Evolutionary conservation across 2,797 vertebrate species (phyloP), one percentile per base, ranked within the genome.

Genomic region (Sebastes matsubarae): DNA sequence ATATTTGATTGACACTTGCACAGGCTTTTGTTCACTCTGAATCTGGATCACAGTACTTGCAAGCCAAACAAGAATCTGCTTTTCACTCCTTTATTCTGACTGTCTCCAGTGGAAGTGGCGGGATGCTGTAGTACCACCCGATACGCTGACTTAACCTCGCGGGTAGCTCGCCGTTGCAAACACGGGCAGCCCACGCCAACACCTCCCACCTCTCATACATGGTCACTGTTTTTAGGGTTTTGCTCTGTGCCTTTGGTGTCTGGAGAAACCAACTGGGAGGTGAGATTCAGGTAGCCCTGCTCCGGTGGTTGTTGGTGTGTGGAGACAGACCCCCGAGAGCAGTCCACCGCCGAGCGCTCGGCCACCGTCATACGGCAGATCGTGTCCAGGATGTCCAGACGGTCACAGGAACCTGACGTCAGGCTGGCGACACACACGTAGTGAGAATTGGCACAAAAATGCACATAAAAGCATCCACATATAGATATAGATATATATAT

Each of bases 221-320:
- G 87, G 11, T 95, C 89, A 3, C 80, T 73, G 84, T 70, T 84
- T 63, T 85, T 85, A 30, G 78, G 69, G 66, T 79, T 89, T n/a
- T 89, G 89, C 32, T 93, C 89, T 22, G 27, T 74, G 60, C 87
- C 89, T 77, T 80, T 88, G 59, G 79, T 52, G 34, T 77, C 77
- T 10, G 81, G 81, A 57, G 86, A 92, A 79, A 93, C 93, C 63
- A 93, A 12, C 0, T 95, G 94, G 0, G 94, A 97, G 20, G 94
- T 94, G 55, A 98, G 86, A 0, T 97, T 97, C 81, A 97, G 92
- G 93, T 97, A 97, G 66, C 97, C 94, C 0, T 96, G 93, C 88
- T 98, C 96, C 0, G 96, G 95, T 25, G 91, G 36, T 38, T 38
- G 94, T 12, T 95, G 96, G 4, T 90, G 86, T 1, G 90, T 60